Conservation (phyloP, 92 coral and sea anemone genomes). For the Parazoanthus darwini region DNA sequence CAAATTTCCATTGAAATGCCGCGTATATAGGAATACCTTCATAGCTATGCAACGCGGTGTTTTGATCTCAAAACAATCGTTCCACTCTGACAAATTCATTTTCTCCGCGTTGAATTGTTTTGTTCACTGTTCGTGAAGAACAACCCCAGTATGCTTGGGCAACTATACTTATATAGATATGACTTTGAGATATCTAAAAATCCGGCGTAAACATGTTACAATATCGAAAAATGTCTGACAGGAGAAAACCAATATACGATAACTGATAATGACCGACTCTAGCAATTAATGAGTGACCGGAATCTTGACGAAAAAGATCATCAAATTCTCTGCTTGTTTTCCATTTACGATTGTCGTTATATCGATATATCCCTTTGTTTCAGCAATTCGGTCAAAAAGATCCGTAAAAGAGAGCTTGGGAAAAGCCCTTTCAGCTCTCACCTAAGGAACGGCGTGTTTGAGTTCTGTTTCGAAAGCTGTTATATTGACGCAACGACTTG, state of each 20-base stretch:
- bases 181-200: neutral
- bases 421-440: neutral
- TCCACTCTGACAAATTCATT: constrained; percentile 9
- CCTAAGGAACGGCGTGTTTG: neutral
- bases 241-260: constrained; percentile 2
- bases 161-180: neutral
- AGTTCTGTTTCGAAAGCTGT: constrained; percentile 29
- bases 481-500: constrained; percentile 37
- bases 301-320: constrained; percentile 3
- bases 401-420: constrained; percentile 5
- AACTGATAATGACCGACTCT: constrained; percentile 7
- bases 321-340: neutral
- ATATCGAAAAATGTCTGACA: neutral
- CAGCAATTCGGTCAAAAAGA: neutral
- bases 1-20: constrained; percentile 11
- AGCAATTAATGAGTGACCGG: neutral
- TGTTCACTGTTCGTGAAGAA: neutral
- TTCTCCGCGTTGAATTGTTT: constrained; percentile 2
- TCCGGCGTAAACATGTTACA: constrained; percentile 19
- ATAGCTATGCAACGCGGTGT: neutral
- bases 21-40: neutral
- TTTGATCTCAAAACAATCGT: constrained; percentile 18
- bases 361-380: neutral
- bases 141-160: neutral
- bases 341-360: neutral